A percentile compares a stretch with the other conserved stretches of the same genome.
Evolutionary conservation across 2,113 vertebrate genomes (phyloP).

Genomic region (Mustela lutreola): DNA sequence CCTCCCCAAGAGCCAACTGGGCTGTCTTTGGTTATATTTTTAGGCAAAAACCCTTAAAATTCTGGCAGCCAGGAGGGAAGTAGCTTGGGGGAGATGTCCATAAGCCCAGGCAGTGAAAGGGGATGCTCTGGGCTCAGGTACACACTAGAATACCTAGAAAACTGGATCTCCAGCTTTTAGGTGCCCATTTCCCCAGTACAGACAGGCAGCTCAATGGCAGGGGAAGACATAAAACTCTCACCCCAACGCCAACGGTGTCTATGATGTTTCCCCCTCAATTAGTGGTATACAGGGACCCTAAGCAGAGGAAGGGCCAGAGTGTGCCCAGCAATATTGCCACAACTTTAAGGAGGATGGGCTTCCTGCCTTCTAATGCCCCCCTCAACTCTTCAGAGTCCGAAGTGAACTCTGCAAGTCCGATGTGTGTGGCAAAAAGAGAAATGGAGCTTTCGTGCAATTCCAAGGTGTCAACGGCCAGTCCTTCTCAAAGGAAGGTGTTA

Average conservation of each 20-base stretch:
- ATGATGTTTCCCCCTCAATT: not conserved
- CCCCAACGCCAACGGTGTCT: not conserved
- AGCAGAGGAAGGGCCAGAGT: not conserved
- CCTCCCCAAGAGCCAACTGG: not conserved
- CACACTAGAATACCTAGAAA: not conserved
- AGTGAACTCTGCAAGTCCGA: constrained; percentile 8
- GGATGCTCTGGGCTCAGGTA: constrained; percentile 15
- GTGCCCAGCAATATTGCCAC: not conserved
- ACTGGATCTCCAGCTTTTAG: not conserved
- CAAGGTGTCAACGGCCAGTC: constrained; percentile 81
- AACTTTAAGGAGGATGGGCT: constrained; percentile 36
- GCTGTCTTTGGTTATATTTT: constrained; percentile 23
- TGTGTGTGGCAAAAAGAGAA: constrained; percentile 40
- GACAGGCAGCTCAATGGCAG: not conserved
- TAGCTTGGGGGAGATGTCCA: not conserved
- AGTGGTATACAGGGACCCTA: not conserved
- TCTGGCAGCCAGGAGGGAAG: not conserved
- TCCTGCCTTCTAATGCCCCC: not conserved
- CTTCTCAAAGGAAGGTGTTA: constrained; percentile 88
- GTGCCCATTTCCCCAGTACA: not conserved
- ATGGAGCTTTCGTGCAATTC: constrained; percentile 69
- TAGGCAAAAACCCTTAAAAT: not conserved
- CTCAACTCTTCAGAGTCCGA: not conserved
- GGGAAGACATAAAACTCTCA: not conserved
- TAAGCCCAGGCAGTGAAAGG: not conserved